phyloP scores from a whole-genome alignment of 2,113 vertebrate species.

The Lophochroa leadbeateri region DNA sequence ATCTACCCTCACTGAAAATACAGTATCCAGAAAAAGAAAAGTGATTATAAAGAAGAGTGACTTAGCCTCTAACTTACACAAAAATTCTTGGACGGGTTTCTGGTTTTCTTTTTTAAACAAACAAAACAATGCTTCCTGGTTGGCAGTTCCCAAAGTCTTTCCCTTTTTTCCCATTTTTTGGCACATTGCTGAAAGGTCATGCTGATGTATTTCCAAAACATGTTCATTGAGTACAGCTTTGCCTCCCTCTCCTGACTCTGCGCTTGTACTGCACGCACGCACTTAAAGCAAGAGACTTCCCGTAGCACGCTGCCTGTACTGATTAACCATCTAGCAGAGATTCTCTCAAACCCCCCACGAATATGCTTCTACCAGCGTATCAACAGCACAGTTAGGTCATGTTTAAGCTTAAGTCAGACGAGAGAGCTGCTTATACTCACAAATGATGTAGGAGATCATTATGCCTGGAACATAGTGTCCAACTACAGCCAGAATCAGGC shows the following conservation, averaged over 20 bases:
- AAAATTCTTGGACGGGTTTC: slow-evolving; percentile 65
- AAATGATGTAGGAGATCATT: slow-evolving; percentile 98
- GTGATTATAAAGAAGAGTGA: slow-evolving; percentile 69
- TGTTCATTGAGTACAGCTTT: slow-evolving; percentile 57
- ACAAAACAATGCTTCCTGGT: slow-evolving; percentile 73
- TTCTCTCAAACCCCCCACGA: neutral
- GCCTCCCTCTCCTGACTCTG: slow-evolving; percentile 26
- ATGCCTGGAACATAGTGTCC: slow-evolving; percentile 98
- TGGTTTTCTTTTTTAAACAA: slow-evolving; percentile 74
- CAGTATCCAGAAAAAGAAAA: slow-evolving; percentile 61
- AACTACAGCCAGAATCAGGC: slow-evolving; percentile 84
- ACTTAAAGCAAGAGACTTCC: neutral
- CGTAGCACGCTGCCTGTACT: neutral
- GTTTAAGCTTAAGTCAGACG: neutral
- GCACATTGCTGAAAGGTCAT: slow-evolving; percentile 55
- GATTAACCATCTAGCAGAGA: neutral
- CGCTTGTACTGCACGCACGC: neutral
- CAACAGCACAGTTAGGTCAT: neutral
- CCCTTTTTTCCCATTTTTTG: slow-evolving; percentile 67
- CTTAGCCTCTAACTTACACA: slow-evolving; percentile 71
- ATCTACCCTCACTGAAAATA: slow-evolving; percentile 71
- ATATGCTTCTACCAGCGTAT: neutral
- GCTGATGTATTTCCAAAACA: slow-evolving; percentile 62
- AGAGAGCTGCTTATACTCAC: slow-evolving; percentile 79
- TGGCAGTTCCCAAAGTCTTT: slow-evolving; percentile 69